Percentiles rank a stretch among this genome's conserved stretches.
Evolutionary conservation across 2,113 vertebrate genomes (phyloP).

Genomic region (Anguilla japonica): DNA sequence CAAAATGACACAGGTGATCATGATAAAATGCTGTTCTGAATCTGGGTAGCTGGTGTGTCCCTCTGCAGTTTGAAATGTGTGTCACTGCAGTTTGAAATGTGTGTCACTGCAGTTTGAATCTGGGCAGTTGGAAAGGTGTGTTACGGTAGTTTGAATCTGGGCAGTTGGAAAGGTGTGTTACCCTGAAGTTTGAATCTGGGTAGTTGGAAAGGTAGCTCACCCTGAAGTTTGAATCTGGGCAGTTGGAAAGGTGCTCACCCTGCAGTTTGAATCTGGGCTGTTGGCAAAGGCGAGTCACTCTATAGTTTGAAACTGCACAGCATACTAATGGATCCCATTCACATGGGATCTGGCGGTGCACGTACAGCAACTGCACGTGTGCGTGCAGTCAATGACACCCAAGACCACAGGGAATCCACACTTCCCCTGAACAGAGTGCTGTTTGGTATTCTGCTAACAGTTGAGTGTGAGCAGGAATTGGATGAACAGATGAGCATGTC

Average conservation of each 20-base stretch:
- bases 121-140: too few relatives aligned
- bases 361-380: neutral
- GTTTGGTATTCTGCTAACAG: neutral
- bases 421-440: neutral
- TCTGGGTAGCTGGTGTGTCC: neutral
- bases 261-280: neutral
- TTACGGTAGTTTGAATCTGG: too few relatives aligned
- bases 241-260: neutral
- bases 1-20: slow-evolving; percentile 14
- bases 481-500: neutral
- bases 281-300: neutral
- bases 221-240: too few relatives aligned
- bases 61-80: too few relatives aligned
- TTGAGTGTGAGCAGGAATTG: neutral
- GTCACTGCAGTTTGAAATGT: too few relatives aligned
- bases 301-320: neutral
- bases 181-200: too few relatives aligned
- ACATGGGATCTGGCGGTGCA: neutral
- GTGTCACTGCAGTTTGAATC: too few relatives aligned
- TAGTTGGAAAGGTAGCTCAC: too few relatives aligned
- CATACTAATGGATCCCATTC: neutral
- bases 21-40: neutral
- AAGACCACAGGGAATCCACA: slow-evolving; percentile 6
- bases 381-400: slow-evolving; percentile 11
- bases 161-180: too few relatives aligned